These are phyloP conservation scores for Diadema setosum DNA, from an alignment of 35 echinoderm and acorn worm genomes.

Conservation along the genomic window DNA sequence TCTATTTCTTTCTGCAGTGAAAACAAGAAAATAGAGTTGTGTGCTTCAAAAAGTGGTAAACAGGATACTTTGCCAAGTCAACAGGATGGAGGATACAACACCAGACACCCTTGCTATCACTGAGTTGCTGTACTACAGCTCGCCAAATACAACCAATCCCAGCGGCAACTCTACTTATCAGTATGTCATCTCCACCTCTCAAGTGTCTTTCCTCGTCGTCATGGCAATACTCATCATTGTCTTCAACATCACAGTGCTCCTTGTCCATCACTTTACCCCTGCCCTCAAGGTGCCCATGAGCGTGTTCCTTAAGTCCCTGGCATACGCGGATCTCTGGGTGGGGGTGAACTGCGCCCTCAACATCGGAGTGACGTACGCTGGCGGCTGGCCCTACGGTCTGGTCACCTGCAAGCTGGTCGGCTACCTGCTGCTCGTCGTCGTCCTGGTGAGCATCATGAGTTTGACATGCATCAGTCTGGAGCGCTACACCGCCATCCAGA, in stretches of 20 bases:
- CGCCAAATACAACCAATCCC: too few relatives aligned
- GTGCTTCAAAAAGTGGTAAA: too few relatives aligned
- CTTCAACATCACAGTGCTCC: slow-evolving; percentile 49
- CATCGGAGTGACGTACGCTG: slow-evolving; percentile 29
- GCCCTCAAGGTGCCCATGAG: slow-evolving; percentile 33
- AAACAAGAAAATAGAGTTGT: too few relatives aligned
- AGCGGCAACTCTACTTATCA: neutral
- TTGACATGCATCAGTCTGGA: slow-evolving; percentile 63
- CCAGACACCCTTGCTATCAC: too few relatives aligned
- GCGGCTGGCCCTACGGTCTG: slow-evolving; percentile 41
- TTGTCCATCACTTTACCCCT: slow-evolving; percentile 39
- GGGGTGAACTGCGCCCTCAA: slow-evolving; percentile 49
- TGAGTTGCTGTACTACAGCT: too few relatives aligned
- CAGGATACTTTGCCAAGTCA: too few relatives aligned
- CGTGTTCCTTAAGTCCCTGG: slow-evolving; percentile 67
- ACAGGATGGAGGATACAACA: too few relatives aligned
- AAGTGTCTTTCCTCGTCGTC: slow-evolving; percentile 28
- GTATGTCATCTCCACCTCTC: neutral
- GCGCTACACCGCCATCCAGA: slow-evolving; percentile 64
- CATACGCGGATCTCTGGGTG: slow-evolving; percentile 62
- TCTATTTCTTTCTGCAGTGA: too few relatives aligned
- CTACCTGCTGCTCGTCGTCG: slow-evolving; percentile 40
- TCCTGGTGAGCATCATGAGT: slow-evolving; percentile 50
- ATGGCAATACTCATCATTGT: slow-evolving; percentile 49
- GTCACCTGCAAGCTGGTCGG: slow-evolving; percentile 36